Evolutionary conservation across 2,888 invertebrate genomes (phyloP).

Genomic region (Ormyrus nitidulus): DNA sequence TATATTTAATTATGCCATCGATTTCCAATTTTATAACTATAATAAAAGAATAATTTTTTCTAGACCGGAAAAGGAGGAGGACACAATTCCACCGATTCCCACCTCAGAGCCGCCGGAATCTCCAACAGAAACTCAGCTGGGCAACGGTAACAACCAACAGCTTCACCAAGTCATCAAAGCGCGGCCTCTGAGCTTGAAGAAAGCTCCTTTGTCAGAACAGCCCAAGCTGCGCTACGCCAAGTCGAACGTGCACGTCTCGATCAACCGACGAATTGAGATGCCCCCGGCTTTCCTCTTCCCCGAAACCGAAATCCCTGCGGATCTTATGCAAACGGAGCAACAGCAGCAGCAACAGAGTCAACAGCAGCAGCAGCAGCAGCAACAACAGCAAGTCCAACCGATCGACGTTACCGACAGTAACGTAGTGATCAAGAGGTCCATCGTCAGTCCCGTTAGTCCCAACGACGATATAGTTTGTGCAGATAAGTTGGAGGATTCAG

Average conservation of each 20-base stretch:
- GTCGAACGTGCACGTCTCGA: conserved; percentile 81
- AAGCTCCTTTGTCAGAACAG: conserved; percentile 88
- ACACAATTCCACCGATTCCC: conserved; percentile 72
- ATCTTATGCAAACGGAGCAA: conserved; percentile 76
- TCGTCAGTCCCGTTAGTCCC: conserved; percentile 46
- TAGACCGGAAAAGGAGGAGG: conserved; percentile 71
- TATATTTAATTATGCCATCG: too few relatives aligned
- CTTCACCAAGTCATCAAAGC: conserved; percentile 82
- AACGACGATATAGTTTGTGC: conserved; percentile 61
- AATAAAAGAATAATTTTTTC: conserved; percentile 25
- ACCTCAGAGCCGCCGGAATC: conserved; percentile 73
- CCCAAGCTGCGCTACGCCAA: conserved; percentile 83
- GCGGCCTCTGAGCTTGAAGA: conserved; percentile 88
- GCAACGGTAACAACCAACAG: conserved; percentile 63
- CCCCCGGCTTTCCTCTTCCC: conserved; percentile 89
- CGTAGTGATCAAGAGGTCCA: conserved; percentile 39
- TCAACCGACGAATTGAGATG: conserved; percentile 87
- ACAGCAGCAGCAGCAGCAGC: conserved; percentile 63
- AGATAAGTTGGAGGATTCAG: conserved; percentile 71
- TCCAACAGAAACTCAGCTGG: conserved; percentile 68
- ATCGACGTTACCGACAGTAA: conserved; percentile 55
- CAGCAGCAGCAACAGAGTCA: conserved; percentile 68
- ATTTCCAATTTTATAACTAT: too few relatives aligned
- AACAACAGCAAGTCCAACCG: conserved; percentile 64
- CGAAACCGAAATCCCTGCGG: conserved; percentile 82